Base-by-base conservation (phyloP, 2,888 invertebrate genomes). In the Eupithecia centaureata region DNA sequence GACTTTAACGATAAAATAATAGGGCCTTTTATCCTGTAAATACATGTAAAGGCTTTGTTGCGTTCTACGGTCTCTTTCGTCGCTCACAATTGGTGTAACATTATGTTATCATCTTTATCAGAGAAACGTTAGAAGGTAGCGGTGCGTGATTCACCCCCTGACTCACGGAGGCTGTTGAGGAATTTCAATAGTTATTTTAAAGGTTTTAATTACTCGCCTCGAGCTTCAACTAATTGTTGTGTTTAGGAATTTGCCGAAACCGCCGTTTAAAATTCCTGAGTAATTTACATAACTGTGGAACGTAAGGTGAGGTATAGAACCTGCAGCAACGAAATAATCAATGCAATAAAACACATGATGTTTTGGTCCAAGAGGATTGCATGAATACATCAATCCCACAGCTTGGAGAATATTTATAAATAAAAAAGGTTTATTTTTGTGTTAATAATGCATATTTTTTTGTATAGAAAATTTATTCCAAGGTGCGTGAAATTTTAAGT, bases 71-170 rank as follows among this genome's bases (percentile, higher is more conserved):
- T 76, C 71, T 75, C 76, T 82, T 81, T 80, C 78, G 79, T 75
- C 61, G 75, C 68, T 75, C 65, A 84, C 81, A 84, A 85, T 86
- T 81, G 80, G 76, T 73, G 73, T 76, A 77, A 76, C 77, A 73
- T 75, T 81, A 83, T 79, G 78, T 86, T 86, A 86, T 86, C 82
- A 76, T 73, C 30, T 69, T 82, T 87, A 86, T 89, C 85, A 77
- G 81, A 80, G 76, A 80, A 87, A 86, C 79, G 82, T 86, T 86
- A 87, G 80, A 80, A 82, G 77, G 76, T 87, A 89, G 86, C 88
- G 84, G 71, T 77, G 77, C 70, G 75, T 89, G 89, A 90, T 83
- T 90, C 91, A 89, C 80, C 65, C 76, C 74, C 73, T 90, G 90
- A 90, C 78, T 89, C 89, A 89, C 75, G 78, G 79, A 67, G 60